Evolutionary conservation across 2,113 vertebrate species (phyloP).

Genomic region (Phaethornis superciliosus): DNA sequence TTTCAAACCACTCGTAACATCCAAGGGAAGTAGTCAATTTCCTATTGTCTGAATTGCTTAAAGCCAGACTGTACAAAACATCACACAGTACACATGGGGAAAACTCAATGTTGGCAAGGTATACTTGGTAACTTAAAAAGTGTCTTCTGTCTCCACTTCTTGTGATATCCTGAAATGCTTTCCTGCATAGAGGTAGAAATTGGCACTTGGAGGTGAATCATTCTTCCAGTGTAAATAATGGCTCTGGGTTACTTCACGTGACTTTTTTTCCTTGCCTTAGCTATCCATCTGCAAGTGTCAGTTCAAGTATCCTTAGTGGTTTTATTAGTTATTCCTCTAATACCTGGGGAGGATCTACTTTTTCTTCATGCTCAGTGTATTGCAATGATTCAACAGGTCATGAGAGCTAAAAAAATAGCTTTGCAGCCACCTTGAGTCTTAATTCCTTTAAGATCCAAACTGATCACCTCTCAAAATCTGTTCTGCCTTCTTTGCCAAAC

Average conservation of each 20-base stretch:
- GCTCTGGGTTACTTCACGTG: neutral
- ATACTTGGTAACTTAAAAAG: neutral
- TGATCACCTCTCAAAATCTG: neutral
- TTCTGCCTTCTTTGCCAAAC: neutral
- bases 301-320: neutral
- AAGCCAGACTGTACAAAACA: conserved; percentile 12
- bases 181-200: neutral
- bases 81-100: neutral
- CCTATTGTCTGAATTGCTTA: conserved; percentile 4
- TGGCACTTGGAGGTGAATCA: neutral
- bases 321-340: neutral
- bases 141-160: neutral
- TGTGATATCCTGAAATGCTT: neutral
- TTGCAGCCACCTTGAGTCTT: neutral
- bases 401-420: neutral
- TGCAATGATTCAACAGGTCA: neutral
- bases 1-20: neutral
- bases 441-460: neutral
- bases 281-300: neutral
- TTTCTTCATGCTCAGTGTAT: neutral
- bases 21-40: neutral
- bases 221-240: neutral
- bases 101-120: neutral
- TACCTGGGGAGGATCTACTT: neutral
- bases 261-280: neutral